Conservation (phyloP, 2,888 invertebrate genomes). For the Chymomyza procnemis region DNA sequence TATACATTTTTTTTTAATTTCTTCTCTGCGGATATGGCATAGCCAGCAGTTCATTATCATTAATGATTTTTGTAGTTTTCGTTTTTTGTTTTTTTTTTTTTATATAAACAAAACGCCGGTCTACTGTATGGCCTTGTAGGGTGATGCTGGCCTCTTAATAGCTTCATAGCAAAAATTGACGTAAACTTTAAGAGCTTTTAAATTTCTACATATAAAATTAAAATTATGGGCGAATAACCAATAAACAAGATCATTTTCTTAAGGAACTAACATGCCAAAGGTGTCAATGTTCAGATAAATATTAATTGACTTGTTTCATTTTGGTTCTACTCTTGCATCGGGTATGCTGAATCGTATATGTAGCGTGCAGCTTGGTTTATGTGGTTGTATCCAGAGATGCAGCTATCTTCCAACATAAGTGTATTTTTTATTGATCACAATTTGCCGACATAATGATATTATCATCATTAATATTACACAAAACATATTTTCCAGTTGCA, state of each 20-base stretch:
- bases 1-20: neutral
- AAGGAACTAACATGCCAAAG: neutral
- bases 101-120: neutral
- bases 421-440: too few species aligned
- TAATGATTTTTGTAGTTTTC: neutral
- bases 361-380: too few species aligned
- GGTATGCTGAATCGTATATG: neutral
- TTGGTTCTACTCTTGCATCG: neutral
- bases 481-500: too few species aligned
- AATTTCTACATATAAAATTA: neutral
- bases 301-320: neutral
- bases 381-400: too few species aligned
- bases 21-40: neutral
- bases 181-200: neutral
- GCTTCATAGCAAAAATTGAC: neutral
- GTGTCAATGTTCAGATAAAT: neutral
- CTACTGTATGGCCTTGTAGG: neutral
- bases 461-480: too few species aligned
- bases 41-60: neutral
- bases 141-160: neutral
- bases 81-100: too few species aligned
- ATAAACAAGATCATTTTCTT: neutral
- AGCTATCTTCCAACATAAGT: too few species aligned
- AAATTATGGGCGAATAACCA: neutral
- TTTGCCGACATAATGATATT: too few species aligned